These are phyloP conservation scores for Kradibia gibbosae DNA, from an alignment of 1,140 invertebrate species.

Conservation along the genomic window DNA sequence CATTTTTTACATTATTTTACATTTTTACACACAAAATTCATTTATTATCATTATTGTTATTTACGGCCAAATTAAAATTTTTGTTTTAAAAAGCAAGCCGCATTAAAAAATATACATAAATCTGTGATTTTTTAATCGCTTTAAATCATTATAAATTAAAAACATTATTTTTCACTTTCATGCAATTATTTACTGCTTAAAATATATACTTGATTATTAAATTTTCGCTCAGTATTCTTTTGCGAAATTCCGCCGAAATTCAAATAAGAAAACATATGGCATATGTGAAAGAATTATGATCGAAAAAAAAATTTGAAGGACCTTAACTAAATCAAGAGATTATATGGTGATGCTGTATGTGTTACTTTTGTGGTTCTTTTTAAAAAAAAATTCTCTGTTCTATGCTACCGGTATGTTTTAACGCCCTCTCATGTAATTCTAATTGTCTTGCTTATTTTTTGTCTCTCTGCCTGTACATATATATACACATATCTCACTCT, in stretches of 20 bases:
- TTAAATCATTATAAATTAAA: neutral
- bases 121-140: neutral
- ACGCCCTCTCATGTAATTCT: neutral
- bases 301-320: constrained; percentile 18
- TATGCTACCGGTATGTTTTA: neutral
- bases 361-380: too few species aligned
- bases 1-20: neutral
- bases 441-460: neutral
- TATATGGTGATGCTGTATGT: constrained; percentile 41
- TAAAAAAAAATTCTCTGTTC: neutral
- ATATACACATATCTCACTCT: too few species aligned
- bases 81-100: too few species aligned
- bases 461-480: neutral
- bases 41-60: too few species aligned
- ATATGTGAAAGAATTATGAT: neutral
- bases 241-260: neutral
- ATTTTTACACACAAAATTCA: too few species aligned
- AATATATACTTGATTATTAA: neutral
- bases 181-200: constrained; percentile 6
- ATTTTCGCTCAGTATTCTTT: neutral
- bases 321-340: constrained; percentile 64
- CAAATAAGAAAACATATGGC: constrained; percentile 11
- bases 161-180: neutral
- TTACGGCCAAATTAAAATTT: too few species aligned
- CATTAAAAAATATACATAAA: neutral